These are phyloP conservation scores for Nasonia longicornis DNA, from an alignment of 1,140 invertebrate species.

Conservation along the genomic window DNA sequence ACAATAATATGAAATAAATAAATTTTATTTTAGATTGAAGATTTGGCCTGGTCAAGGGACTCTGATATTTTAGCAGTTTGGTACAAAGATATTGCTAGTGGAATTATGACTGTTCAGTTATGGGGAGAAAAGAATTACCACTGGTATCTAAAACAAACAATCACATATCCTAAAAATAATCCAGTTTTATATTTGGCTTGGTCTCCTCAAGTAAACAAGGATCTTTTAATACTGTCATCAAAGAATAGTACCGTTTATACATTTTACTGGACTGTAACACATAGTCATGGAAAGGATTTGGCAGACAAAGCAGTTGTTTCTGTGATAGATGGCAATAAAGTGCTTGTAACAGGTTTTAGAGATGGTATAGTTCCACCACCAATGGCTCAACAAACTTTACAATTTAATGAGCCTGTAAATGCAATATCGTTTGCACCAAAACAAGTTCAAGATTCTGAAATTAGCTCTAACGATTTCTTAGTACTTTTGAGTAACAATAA, in stretches of 20 bases:
- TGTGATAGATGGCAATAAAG: constrained; percentile 83
- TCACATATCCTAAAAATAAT: constrained; percentile 69
- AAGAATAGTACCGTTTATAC: constrained; percentile 72
- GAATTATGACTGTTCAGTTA: constrained; percentile 73
- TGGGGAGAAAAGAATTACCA: constrained; percentile 90
- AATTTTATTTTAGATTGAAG: constrained; percentile 67
- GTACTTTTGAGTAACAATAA: constrained; percentile 55
- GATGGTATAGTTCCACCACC: constrained; percentile 85
- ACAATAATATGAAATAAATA: neutral
- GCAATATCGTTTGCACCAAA: constrained; percentile 72
- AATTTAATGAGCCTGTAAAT: constrained; percentile 72
- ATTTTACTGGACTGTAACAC: constrained; percentile 74
- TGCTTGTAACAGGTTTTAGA: constrained; percentile 81
- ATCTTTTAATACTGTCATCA: constrained; percentile 61
- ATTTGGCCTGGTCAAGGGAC: constrained; percentile 83
- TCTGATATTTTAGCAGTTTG: constrained; percentile 81
- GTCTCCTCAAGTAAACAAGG: constrained; percentile 60
- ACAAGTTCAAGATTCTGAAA: constrained; percentile 48
- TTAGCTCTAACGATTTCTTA: constrained; percentile 65
- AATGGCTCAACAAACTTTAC: constrained; percentile 77
- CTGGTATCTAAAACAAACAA: constrained; percentile 89
- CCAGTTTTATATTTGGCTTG: constrained; percentile 72
- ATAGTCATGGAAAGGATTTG: constrained; percentile 67
- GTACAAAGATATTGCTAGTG: constrained; percentile 64
- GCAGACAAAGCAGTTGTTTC: constrained; percentile 74